These are phyloP conservation scores for Nycticorax nycticorax DNA, from an alignment of 2,113 vertebrate genomes.

Conservation along the genomic window DNA sequence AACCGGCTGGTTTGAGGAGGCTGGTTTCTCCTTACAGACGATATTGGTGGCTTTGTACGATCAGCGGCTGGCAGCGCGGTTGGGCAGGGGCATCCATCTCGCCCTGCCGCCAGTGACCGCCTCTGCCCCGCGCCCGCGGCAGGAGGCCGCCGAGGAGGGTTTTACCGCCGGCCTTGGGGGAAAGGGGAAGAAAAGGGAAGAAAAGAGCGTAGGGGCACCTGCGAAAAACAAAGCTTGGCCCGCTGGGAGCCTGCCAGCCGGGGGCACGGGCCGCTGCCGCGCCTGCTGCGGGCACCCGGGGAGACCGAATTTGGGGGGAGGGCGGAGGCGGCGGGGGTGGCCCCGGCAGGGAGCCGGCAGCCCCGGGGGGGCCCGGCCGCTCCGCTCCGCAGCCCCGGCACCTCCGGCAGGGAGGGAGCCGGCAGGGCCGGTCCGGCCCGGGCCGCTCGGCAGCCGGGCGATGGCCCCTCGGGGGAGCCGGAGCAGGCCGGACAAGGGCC, in stretches of 20 bases:
- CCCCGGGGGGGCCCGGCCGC: too few relatives aligned
- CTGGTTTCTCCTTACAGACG: constrained; percentile 62
- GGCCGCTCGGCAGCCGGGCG: background rate
- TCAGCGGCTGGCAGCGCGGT: constrained; percentile 44
- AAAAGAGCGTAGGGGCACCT: background rate
- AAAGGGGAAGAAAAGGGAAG: background rate
- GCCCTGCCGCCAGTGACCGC: constrained; percentile 5
- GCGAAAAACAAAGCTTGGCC: background rate
- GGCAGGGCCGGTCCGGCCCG: too few relatives aligned
- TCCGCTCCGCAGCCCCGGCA: too few relatives aligned
- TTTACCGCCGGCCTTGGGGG: background rate
- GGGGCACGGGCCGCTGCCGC: background rate
- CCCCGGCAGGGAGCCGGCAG: too few relatives aligned
- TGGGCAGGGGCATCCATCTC: constrained; percentile 59
- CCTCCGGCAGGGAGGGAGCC: too few relatives aligned
- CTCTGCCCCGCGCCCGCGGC: background rate
- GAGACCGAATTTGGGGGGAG: background rate
- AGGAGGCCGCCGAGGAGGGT: constrained; percentile 31
- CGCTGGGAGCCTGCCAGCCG: background rate
- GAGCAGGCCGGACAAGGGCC: constrained; percentile 53
- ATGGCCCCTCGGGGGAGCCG: constrained; percentile 37
- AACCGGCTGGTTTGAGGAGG: constrained; percentile 68
- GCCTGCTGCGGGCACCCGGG: accelerated
- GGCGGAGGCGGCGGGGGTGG: too few relatives aligned
- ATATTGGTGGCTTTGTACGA: constrained; percentile 53